Evolutionary conservation across 1,140 invertebrate species (phyloP).

Genomic region (Ceratosolen fusciceps): DNA sequence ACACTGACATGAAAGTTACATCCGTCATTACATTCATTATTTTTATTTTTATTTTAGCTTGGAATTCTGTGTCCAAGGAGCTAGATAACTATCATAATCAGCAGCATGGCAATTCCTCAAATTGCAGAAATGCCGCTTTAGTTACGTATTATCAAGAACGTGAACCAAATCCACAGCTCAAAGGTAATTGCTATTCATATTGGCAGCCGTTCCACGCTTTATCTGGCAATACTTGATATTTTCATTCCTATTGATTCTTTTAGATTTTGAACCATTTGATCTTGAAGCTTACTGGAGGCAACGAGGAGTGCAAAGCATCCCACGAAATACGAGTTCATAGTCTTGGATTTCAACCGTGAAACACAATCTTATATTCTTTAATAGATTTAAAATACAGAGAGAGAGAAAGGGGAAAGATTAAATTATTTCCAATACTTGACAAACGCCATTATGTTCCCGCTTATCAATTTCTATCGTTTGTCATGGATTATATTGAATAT

Average conservation of each 20-base stretch:
- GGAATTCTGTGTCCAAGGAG: slow-evolving; percentile 70
- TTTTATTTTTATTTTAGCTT: slow-evolving; percentile 60
- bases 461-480: slow-evolving; percentile 35
- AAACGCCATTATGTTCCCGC: slow-evolving; percentile 19
- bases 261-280: slow-evolving; percentile 77
- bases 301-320: slow-evolving; percentile 71
- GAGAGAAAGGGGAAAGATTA: slow-evolving; percentile 45
- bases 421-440: slow-evolving; percentile 45
- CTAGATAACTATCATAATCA: slow-evolving; percentile 66
- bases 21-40: not conserved
- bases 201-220: too few species aligned
- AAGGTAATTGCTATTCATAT: slow-evolving; percentile 67
- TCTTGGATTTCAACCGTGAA: slow-evolving; percentile 64
- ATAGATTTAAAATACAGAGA: slow-evolving; percentile 68
- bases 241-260: slow-evolving; percentile 29
- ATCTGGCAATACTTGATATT: too few species aligned
- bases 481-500: slow-evolving; percentile 24
- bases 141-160: slow-evolving; percentile 70
- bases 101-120: slow-evolving; percentile 59
- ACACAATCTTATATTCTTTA: slow-evolving; percentile 65
- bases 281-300: slow-evolving; percentile 76
- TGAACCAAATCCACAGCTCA: slow-evolving; percentile 69
- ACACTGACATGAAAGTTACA: too few species aligned
- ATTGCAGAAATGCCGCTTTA: slow-evolving; percentile 64
- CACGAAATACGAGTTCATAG: slow-evolving; percentile 69